phyloP scores from a whole-genome alignment of 2,888 invertebrate species.

The Listrodromus nycthemerus region DNA sequence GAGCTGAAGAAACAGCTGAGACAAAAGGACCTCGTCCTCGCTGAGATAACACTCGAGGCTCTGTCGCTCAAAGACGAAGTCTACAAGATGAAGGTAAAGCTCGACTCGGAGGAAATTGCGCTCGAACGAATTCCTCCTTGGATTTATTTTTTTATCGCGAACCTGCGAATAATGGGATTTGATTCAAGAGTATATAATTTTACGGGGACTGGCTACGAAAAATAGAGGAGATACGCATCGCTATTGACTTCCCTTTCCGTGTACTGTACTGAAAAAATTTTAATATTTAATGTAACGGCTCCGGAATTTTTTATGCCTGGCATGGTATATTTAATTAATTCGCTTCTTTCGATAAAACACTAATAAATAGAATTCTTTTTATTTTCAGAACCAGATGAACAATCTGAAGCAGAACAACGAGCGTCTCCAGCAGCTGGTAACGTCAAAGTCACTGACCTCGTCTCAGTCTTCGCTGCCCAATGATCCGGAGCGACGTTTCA shows the following conservation, averaged over 20 bases:
- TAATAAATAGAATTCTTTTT: not conserved
- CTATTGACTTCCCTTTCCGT: not conserved
- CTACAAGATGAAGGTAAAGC: constrained; percentile 96
- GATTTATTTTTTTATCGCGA: constrained; percentile 4
- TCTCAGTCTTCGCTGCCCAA: constrained; percentile 85
- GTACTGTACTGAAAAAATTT: not conserved
- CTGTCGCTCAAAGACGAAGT: constrained; percentile 98
- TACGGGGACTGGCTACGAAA: constrained; percentile 60
- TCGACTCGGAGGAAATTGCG: not conserved
- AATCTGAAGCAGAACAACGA: constrained; percentile 98
- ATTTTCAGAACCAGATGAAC: constrained; percentile 95
- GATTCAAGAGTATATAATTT: constrained; percentile 54
- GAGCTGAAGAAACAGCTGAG: constrained; percentile 96
- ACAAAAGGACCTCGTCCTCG: constrained; percentile 98
- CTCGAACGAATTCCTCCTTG: constrained; percentile 40
- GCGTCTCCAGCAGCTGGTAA: constrained; percentile 94
- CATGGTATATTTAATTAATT: too few species aligned
- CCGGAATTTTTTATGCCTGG: not conserved
- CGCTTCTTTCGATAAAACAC: not conserved
- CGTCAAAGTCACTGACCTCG: constrained; percentile 86
- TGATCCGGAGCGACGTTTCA: constrained; percentile 84
- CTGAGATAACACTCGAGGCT: constrained; percentile 98
- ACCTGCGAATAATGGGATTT: not conserved
- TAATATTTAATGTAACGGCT: too few species aligned
- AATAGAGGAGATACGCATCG: constrained; percentile 33